phyloP scores from a whole-genome alignment of 2,113 vertebrate genomes.

The Cricetomys ansorgei region DNA sequence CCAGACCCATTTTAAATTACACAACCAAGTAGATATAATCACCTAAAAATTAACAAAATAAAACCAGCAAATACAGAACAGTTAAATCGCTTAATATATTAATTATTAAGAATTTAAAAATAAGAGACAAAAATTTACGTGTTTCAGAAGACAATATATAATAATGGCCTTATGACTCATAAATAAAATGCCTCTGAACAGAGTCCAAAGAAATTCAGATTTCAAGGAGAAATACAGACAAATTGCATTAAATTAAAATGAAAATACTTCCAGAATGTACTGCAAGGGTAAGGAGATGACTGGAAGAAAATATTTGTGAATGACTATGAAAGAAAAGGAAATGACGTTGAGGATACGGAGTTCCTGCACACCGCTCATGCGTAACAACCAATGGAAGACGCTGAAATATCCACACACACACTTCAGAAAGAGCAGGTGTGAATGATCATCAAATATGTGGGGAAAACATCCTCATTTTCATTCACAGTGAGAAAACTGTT shows the following conservation, averaged over 20 bases:
- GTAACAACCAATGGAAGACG: not conserved
- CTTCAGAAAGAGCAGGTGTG: not conserved
- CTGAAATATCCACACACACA: not conserved
- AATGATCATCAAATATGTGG: not conserved
- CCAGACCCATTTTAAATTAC: not conserved
- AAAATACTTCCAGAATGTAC: not conserved
- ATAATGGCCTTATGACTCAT: too few relatives aligned
- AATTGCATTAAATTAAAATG: not conserved
- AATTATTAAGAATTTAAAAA: not conserved
- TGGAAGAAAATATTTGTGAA: conserved; percentile 6
- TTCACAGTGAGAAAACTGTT: not conserved
- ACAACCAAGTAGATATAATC: not conserved
- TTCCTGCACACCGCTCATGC: not conserved
- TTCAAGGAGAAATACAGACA: not conserved
- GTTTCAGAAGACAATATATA: not conserved
- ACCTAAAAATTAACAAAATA: not conserved
- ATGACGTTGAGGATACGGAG: not conserved
- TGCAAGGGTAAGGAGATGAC: not conserved
- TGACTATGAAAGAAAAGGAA: not conserved
- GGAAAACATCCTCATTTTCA: not conserved
- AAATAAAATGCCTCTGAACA: not conserved
- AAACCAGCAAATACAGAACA: not conserved
- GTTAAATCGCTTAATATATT: not conserved
- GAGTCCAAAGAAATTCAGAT: not conserved
- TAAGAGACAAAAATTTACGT: not conserved